These are phyloP conservation scores for Magallana ariakensis DNA, from an alignment of 1,140 invertebrate species.

Conservation along the genomic window DNA sequence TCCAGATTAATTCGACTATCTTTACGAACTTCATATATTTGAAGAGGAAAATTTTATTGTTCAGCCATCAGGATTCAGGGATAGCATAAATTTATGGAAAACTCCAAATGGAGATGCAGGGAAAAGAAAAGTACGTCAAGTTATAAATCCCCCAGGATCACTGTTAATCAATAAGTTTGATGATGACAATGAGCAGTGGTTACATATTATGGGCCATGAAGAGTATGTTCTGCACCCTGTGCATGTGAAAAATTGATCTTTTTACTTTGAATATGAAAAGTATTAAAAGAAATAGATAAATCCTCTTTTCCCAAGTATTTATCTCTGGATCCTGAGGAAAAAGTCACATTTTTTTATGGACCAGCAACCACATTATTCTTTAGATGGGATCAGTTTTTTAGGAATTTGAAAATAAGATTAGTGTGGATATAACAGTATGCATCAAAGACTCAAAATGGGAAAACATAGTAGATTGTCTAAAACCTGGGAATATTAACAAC, in stretches of 20 bases:
- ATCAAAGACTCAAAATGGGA: constrained; percentile 43
- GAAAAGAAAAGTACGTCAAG: too few relatives aligned
- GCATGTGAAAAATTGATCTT: constrained; percentile 21
- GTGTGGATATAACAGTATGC: constrained; percentile 48
- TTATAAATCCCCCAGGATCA: too few relatives aligned
- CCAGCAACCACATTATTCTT: constrained; percentile 41
- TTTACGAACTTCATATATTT: constrained; percentile 33
- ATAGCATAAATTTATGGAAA: too few relatives aligned
- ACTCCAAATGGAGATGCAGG: too few relatives aligned
- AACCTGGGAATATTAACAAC: background rate
- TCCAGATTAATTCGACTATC: constrained; percentile 51
- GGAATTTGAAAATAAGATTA: constrained; percentile 50
- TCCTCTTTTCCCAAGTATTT: background rate
- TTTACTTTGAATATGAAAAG: background rate
- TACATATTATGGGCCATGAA: background rate
- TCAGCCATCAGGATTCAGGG: too few relatives aligned
- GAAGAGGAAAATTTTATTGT: constrained; percentile 8
- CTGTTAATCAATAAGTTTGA: too few relatives aligned
- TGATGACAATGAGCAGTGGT: too few relatives aligned
- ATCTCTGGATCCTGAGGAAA: background rate
- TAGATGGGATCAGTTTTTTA: constrained; percentile 48
- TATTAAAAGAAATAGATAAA: background rate
- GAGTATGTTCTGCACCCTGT: constrained; percentile 43
- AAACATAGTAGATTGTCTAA: constrained; percentile 6
- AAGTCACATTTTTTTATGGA: constrained; percentile 40